Conservation (phyloP, 2,797 vertebrate species). For the Monodelphis domestica region DNA sequence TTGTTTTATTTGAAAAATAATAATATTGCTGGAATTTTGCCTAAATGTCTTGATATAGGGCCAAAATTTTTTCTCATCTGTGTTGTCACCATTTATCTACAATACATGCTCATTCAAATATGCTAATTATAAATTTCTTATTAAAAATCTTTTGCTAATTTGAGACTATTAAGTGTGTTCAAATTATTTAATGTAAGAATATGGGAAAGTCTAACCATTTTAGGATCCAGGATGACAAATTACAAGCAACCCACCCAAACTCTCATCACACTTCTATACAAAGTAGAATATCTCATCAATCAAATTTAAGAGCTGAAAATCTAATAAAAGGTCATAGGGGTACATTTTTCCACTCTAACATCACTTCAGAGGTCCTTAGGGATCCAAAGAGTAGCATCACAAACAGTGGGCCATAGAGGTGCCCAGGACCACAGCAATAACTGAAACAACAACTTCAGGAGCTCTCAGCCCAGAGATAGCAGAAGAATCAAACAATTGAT, state of each 20-base stretch:
- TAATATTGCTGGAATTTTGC: slow-evolving; percentile 63
- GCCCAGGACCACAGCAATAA: not conserved
- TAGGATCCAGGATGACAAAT: not conserved
- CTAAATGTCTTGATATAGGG: slow-evolving; percentile 68
- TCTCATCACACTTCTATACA: not conserved
- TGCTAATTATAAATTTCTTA: slow-evolving; percentile 55
- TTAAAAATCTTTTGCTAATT: slow-evolving; percentile 63
- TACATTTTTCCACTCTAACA: not conserved
- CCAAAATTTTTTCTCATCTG: slow-evolving; percentile 54
- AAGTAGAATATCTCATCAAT: not conserved
- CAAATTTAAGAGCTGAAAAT: not conserved
- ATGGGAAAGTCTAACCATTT: not conserved
- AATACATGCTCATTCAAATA: slow-evolving; percentile 53
- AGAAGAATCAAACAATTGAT: not conserved
- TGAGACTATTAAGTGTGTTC: slow-evolving; percentile 39
- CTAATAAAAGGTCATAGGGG: not conserved
- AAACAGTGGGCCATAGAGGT: not conserved
- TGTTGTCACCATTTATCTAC: not conserved
- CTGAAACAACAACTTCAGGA: not conserved
- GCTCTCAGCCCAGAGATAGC: not conserved
- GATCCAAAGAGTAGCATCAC: not conserved
- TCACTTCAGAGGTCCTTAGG: not conserved
- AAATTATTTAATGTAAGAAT: slow-evolving; percentile 49
- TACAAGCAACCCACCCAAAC: not conserved
- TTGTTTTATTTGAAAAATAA: slow-evolving; percentile 60